Conservation (phyloP, 2,113 vertebrate species). For the Cygnus atratus region DNA sequence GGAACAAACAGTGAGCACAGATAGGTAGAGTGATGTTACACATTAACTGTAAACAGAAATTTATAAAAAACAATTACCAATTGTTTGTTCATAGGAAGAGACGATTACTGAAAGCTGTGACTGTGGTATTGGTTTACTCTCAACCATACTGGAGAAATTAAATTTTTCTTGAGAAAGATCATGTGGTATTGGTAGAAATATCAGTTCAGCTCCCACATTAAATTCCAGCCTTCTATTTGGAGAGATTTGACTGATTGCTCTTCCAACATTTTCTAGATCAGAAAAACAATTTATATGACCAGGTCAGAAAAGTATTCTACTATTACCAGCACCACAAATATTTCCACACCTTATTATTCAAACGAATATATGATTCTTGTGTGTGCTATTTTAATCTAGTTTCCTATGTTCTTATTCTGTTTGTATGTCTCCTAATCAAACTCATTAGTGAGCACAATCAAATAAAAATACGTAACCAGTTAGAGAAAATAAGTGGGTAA, state of each 20-base stretch:
- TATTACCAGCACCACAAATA: not conserved
- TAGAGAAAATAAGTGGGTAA: not conserved
- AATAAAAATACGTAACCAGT: not conserved
- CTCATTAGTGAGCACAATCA: not conserved
- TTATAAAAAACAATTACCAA: conserved; percentile 80
- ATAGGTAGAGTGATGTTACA: not conserved
- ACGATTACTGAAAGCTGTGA: conserved; percentile 78
- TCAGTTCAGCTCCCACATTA: conserved; percentile 56
- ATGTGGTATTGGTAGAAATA: conserved; percentile 68
- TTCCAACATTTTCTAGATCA: conserved; percentile 62
- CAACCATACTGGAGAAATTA: conserved; percentile 70
- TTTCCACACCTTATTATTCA: not conserved
- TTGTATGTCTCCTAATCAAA: not conserved
- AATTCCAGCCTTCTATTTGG: conserved; percentile 74
- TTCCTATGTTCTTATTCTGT: not conserved
- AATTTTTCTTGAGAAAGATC: conserved; percentile 84
- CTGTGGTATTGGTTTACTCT: conserved; percentile 77
- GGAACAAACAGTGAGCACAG: not conserved
- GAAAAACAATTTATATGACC: not conserved
- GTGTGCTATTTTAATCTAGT: not conserved
- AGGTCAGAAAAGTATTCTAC: not conserved
- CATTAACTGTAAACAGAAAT: not conserved
- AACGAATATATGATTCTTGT: not conserved
- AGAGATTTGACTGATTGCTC: not conserved
- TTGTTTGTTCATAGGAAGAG: conserved; percentile 83